Evolutionary conservation across 1,140 invertebrate genomes (phyloP).

Genomic region (Apis florea): DNA sequence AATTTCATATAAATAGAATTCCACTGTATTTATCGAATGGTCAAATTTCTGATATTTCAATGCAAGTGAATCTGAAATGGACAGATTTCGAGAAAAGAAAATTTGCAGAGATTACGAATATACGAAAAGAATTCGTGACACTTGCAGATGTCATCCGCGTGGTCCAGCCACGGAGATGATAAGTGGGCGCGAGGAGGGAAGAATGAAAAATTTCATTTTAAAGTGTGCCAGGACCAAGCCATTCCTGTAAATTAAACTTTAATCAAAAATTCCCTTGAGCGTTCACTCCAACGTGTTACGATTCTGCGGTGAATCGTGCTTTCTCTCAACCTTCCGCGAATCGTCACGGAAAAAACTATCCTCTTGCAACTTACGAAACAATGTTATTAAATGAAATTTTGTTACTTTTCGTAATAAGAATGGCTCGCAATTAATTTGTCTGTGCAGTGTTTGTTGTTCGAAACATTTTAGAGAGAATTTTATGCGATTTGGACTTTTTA

Average conservation of each 20-base stretch:
- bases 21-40: too few species aligned
- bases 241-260: slow-evolving; percentile 65
- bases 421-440: background rate
- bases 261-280: slow-evolving; percentile 61
- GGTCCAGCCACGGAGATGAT: slow-evolving; percentile 24
- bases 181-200: slow-evolving; percentile 33
- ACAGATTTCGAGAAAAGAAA: background rate
- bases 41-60: too few species aligned
- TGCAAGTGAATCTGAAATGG: background rate
- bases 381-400: slow-evolving; percentile 24
- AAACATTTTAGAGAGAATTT: background rate
- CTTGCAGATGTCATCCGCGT: slow-evolving; percentile 41
- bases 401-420: background rate
- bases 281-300: slow-evolving; percentile 39
- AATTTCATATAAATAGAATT: background rate
- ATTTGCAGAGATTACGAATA: slow-evolving; percentile 7
- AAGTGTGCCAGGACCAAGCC: slow-evolving; percentile 50
- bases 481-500: background rate
- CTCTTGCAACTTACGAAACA: background rate
- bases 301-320: slow-evolving; percentile 52
- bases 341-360: background rate
- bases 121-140: slow-evolving; percentile 37
- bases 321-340: slow-evolving; percentile 27
- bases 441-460: background rate
- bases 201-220: slow-evolving; percentile 65